phyloP scores from a whole-genome alignment of 2,113 vertebrate species.

The Dicerorhinus sumatrensis region DNA sequence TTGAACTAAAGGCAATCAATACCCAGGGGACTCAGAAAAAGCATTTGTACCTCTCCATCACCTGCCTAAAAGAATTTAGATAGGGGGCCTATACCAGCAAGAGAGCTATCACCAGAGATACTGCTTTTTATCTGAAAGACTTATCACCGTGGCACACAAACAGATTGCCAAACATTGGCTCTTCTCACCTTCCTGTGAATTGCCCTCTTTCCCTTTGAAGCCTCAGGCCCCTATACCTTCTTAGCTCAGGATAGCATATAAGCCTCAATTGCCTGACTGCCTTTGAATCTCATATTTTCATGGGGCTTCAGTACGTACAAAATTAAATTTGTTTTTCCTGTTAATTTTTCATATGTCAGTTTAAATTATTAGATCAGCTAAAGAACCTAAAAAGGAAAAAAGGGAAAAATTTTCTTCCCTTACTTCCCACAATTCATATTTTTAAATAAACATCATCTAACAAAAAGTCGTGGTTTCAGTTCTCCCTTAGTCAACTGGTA shows the following conservation, averaged over 20 bases:
- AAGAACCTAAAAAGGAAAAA: neutral
- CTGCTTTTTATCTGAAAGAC: neutral
- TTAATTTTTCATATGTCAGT: neutral
- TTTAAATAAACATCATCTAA: neutral
- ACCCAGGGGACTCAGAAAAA: neutral
- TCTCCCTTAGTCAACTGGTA: rapidly evolving
- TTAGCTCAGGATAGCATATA: no score
- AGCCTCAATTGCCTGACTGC: neutral
- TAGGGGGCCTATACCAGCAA: neutral
- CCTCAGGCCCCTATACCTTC: neutral
- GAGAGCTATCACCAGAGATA: neutral
- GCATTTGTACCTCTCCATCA: neutral
- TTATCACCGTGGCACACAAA: neutral
- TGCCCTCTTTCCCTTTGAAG: neutral
- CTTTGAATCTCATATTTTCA: neutral
- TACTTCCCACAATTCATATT: neutral
- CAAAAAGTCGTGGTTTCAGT: neutral
- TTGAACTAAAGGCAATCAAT: neutral
- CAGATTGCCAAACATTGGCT: neutral
- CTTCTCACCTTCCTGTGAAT: neutral
- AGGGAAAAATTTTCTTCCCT: neutral
- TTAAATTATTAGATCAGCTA: neutral
- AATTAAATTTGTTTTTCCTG: neutral
- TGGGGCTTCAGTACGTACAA: neutral
- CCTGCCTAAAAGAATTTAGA: no score